Conservation (phyloP, 2,113 vertebrate genomes). For the Sceloporus undulatus region DNA sequence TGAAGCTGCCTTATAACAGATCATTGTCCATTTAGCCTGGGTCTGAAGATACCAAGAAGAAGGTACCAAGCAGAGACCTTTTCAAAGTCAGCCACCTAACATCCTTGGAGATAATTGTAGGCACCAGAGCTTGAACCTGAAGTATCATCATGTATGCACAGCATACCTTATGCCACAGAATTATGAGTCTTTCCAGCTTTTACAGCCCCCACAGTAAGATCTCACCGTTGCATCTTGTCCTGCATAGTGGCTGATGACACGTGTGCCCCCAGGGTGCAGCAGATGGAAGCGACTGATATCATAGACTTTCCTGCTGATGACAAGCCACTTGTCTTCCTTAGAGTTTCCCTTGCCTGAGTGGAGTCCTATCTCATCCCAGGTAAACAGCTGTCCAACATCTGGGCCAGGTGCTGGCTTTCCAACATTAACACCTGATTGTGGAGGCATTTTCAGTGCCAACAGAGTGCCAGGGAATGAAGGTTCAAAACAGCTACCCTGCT, state of each 20-base stretch:
- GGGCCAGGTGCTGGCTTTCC: accelerated
- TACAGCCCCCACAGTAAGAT: neutral
- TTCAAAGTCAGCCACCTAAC: neutral
- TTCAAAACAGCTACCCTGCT: neutral
- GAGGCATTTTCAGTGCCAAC: constrained; percentile 41
- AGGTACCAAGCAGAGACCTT: neutral
- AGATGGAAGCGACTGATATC: constrained; percentile 72
- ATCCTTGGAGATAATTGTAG: neutral
- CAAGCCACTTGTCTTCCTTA: constrained; percentile 76
- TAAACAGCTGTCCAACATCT: constrained; percentile 41
- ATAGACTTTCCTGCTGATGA: constrained; percentile 82
- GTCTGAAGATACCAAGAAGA: neutral
- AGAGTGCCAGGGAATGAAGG: accelerated
- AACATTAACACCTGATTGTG: constrained; percentile 28
- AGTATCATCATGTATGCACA: neutral
- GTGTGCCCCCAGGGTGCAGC: constrained; percentile 78
- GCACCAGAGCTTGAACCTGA: neutral
- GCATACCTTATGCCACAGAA: neutral
- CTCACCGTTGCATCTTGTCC: constrained; percentile 58
- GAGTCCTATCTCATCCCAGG: constrained; percentile 65
- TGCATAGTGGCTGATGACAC: constrained; percentile 79
- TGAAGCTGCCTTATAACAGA: too few relatives aligned
- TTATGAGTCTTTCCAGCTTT: neutral
- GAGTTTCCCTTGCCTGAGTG: neutral
- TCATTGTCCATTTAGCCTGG: neutral